Evolutionary conservation across 2,888 invertebrate genomes (phyloP).

Genomic region (Deilephila porcellus): DNA sequence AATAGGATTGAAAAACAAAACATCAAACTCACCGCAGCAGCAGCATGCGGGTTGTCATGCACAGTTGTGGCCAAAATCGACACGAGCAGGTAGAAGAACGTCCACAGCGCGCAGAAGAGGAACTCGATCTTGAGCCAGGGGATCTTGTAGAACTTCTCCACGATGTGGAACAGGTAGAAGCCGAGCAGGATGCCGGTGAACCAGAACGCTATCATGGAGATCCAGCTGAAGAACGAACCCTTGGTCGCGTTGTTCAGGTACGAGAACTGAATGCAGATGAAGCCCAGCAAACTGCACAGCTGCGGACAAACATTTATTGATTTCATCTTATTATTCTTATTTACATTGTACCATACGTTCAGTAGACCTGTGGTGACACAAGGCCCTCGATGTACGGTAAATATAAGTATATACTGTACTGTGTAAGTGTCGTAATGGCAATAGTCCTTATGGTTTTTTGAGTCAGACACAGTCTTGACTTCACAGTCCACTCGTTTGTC

Average conservation of each 20-base stretch:
- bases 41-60: conserved; percentile 85
- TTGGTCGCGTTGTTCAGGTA: conserved; percentile 78
- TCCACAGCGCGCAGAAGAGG: conserved; percentile 89
- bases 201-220: conserved; percentile 94
- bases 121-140: conserved; percentile 95
- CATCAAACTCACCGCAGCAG: conserved; percentile 88
- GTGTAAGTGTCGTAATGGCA: too few relatives aligned
- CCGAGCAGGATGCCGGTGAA: conserved; percentile 91
- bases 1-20: neutral
- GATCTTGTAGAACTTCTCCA: conserved; percentile 93
- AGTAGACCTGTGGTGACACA: too few relatives aligned
- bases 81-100: conserved; percentile 90
- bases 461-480: too few relatives aligned
- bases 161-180: conserved; percentile 93
- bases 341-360: too few relatives aligned
- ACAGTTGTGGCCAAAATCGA: conserved; percentile 88
- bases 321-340: too few relatives aligned
- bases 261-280: conserved; percentile 91
- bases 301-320: conserved; percentile 31
- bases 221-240: conserved; percentile 90
- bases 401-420: too few relatives aligned
- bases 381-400: too few relatives aligned
- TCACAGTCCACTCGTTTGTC: too few relatives aligned
- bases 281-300: conserved; percentile 88
- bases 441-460: too few relatives aligned